Base-by-base conservation (phyloP, 2,888 invertebrate species). In the Ophion ellenae region DNA sequence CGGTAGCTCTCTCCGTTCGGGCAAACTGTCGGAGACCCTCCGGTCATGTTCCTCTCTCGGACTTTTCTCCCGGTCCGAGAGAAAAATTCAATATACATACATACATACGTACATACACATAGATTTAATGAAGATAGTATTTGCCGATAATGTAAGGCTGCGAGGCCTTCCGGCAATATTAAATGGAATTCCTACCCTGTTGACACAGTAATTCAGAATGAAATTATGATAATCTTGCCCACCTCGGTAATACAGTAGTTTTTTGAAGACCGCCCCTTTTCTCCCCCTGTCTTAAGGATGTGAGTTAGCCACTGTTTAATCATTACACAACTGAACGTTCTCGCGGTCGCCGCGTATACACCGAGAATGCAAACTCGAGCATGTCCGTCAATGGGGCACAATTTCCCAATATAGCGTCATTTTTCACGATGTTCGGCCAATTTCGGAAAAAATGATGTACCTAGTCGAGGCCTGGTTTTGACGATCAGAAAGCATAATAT, bases 1-100 rank as follows among this genome's bases (percentile, higher is more conserved):
- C 86, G 86, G 87, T 87, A 85, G 85, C 66, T 84, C 82, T 67
- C 69, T 63, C 24, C 28, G 66, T 64, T 80, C 79, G 14, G 73
- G 79, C 85, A 77, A 67, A 70, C 81, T 64, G 36, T 59, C 64
- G 59, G 67, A 84, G 69, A 59, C 70, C 79, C 82, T 81, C 74
- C 77, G 81, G 75, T 47, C 76, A 81, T 81, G 74, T 82, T 82
- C 47, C 86, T 84, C 53, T 53, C 82, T 84, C 75, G 81, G 81
- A 79, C 81, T 84, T 77, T 40, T 86, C 69, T 77, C 71, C 64
- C 69, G 77, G 71, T 73, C 45, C 53, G 9, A 70, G 57, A 79
- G 71, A 79, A 47, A 79, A 79, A 74, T 67, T 80, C 28, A 71
- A 57, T 69, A 53, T 73, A 63, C 36, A 61, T 20, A 10, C 47